These are phyloP conservation scores for Schlechtendalia chinensis DNA, from an alignment of 1,140 invertebrate species.

Conservation along the genomic window DNA sequence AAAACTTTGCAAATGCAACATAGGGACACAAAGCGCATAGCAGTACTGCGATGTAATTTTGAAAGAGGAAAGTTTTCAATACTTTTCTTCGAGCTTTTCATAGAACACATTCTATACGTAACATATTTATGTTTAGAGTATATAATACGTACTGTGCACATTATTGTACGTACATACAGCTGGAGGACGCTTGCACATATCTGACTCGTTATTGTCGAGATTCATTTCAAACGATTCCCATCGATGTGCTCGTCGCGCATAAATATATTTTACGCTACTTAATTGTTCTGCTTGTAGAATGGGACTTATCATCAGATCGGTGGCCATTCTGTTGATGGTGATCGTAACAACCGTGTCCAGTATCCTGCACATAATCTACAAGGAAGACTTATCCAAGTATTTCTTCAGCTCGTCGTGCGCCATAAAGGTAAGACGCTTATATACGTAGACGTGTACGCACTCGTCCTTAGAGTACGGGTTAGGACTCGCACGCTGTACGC, in stretches of 20 bases:
- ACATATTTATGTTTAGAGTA: not conserved
- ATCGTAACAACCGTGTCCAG: conserved; percentile 16
- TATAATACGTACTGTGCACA: not conserved
- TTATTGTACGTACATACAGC: not conserved
- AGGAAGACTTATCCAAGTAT: conserved; percentile 13
- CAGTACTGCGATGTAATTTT: not conserved
- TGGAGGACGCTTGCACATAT: not conserved
- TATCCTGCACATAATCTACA: conserved; percentile 33
- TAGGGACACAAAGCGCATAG: not conserved
- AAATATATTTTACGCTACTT: not conserved
- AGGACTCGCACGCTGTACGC: too few relatives aligned
- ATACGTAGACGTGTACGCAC: not conserved
- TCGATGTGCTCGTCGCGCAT: too few relatives aligned
- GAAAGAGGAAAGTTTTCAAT: conserved; percentile 1
- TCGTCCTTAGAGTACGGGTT: too few relatives aligned
- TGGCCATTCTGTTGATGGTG: conserved; percentile 4
- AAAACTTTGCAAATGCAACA: conserved; percentile 28
- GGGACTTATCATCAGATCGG: conserved; percentile 28
- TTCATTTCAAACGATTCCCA: too few relatives aligned
- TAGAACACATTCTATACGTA: too few relatives aligned
- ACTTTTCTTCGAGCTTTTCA: not conserved
- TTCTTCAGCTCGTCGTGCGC: conserved; percentile 31
- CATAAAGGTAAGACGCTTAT: not conserved
- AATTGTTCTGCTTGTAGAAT: conserved; percentile 23
- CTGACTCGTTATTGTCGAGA: not conserved